phyloP scores from a whole-genome alignment of 2,888 invertebrate genomes.

The Syrphus vitripennis region DNA sequence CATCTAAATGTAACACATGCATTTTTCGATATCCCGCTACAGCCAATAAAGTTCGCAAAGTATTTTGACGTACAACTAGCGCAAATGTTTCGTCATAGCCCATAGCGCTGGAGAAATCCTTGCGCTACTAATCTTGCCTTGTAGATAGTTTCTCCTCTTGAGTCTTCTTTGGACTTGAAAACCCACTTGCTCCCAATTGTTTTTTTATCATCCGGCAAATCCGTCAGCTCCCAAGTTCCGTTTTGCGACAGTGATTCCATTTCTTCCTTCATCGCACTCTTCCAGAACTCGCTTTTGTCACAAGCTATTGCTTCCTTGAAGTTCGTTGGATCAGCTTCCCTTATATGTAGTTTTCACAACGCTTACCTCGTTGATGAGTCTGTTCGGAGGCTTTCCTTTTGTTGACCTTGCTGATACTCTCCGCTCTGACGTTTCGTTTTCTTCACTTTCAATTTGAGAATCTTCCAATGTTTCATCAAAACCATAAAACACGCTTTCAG shows the following conservation, averaged over 20 bases:
- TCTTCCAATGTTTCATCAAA: too few species aligned
- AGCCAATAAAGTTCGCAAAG: not conserved
- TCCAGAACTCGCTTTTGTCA: not conserved
- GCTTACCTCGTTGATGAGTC: not conserved
- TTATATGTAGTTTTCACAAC: not conserved
- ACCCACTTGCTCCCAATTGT: not conserved
- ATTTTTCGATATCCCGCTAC: not conserved
- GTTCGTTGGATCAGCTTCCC: not conserved
- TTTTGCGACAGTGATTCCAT: not conserved
- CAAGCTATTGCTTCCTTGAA: not conserved
- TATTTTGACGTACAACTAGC: not conserved
- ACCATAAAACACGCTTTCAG: too few species aligned
- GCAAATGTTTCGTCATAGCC: not conserved
- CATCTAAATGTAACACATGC: not conserved
- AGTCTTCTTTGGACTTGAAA: not conserved
- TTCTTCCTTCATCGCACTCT: not conserved
- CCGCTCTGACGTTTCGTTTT: not conserved
- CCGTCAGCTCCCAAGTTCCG: not conserved
- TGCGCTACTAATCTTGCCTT: not conserved
- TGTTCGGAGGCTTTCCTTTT: not conserved
- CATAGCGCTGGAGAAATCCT: not conserved
- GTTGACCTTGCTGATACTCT: not conserved
- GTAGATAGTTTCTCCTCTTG: not conserved
- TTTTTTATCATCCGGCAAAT: not conserved
- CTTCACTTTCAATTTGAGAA: not conserved